Percentiles rank a stretch among this genome's conserved stretches.
These are phyloP conservation scores for Drosophila kanapiae DNA, from an alignment of 1,140 invertebrate genomes.

Conservation along the genomic window DNA sequence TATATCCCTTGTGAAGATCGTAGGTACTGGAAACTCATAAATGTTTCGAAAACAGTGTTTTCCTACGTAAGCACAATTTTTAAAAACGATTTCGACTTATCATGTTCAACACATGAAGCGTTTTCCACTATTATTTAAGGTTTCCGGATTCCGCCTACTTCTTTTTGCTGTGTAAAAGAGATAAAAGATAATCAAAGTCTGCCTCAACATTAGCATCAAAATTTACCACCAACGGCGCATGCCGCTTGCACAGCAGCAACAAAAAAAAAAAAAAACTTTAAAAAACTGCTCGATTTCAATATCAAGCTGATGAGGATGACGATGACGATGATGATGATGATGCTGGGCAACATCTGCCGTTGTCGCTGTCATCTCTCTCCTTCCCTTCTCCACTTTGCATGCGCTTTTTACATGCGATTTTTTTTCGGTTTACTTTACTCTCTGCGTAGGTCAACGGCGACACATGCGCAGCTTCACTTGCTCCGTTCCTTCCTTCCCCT, in stretches of 20 bases:
- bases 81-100: no score
- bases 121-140: not conserved
- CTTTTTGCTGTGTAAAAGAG: constrained; percentile 13
- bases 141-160: not conserved
- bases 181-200: constrained; percentile 37
- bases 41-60: no score
- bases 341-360: constrained; percentile 77
- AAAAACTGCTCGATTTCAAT: constrained; percentile 74
- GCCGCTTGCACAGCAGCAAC: constrained; percentile 44
- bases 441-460: constrained; percentile 80
- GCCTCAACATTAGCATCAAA: constrained; percentile 42
- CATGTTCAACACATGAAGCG: no score
- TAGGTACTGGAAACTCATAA: no score
- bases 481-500: constrained; percentile 19
- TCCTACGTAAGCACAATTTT: no score
- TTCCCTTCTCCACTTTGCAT: constrained; percentile 55
- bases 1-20: no score
- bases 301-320: constrained; percentile 26
- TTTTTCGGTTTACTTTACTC: constrained; percentile 64
- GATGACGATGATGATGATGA: constrained; percentile 22
- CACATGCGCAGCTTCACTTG: constrained; percentile 71
- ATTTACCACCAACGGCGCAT: constrained; percentile 81
- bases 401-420: constrained; percentile 66
- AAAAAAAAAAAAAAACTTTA: constrained; percentile 34
- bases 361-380: constrained; percentile 50